These are phyloP conservation scores for Argentina silus DNA, from an alignment of 2,797 vertebrate genomes.

Conservation along the genomic window DNA sequence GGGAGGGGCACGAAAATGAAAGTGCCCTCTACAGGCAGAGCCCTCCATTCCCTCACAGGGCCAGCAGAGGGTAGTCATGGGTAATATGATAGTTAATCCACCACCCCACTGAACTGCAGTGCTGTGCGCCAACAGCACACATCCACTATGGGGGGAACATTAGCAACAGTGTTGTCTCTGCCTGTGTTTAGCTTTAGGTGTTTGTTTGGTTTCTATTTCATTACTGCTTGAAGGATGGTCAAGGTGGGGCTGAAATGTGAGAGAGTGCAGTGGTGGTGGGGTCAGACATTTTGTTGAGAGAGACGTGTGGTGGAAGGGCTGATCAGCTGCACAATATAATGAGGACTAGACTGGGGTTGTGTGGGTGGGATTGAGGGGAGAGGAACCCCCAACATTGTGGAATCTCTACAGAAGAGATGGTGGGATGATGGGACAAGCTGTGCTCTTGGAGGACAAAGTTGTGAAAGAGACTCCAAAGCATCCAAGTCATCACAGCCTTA, in stretches of 20 bases:
- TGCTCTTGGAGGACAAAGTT: constrained; percentile 9
- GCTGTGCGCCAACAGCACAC: constrained; percentile 36
- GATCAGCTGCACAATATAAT: constrained; percentile 21
- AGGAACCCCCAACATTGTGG: not conserved
- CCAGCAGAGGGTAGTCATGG: constrained; percentile 40
- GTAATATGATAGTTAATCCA: constrained; percentile 18
- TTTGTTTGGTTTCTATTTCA: constrained; percentile 47
- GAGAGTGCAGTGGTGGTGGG: constrained; percentile 27
- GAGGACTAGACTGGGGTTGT: constrained; percentile 2
- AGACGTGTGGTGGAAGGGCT: not conserved
- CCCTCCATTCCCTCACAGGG: constrained; percentile 33
- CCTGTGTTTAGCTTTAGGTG: constrained; percentile 67
- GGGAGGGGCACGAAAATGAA: not conserved
- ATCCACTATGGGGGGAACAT: constrained; percentile 40
- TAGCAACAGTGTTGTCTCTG: constrained; percentile 64
- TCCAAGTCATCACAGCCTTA: constrained; percentile 56
- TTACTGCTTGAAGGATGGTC: constrained; percentile 50
- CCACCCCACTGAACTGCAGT: constrained; percentile 21
- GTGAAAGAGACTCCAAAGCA: constrained; percentile 35
- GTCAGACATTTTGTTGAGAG: constrained; percentile 47
- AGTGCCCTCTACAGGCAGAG: not conserved
- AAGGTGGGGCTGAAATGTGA: constrained; percentile 32
- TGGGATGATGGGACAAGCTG: not conserved
- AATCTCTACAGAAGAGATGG: not conserved
- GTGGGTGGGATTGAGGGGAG: not conserved